These are phyloP conservation scores for Lagria hirta DNA, from an alignment of 2,888 invertebrate genomes.

Conservation along the genomic window DNA sequence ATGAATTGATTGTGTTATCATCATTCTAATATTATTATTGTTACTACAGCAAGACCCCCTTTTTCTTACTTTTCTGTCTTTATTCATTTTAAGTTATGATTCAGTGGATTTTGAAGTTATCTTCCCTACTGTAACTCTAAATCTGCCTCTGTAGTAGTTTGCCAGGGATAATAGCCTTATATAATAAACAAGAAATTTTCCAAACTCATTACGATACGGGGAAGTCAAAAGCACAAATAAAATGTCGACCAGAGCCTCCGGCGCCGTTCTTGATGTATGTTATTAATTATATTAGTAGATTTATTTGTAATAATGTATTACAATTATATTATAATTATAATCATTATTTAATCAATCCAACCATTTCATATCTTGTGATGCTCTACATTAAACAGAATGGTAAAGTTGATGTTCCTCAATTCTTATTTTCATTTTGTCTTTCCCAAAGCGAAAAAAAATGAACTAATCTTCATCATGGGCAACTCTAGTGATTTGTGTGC, in stretches of 20 bases:
- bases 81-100: too few species aligned
- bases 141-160: conserved; percentile 10
- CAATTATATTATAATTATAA: too few species aligned
- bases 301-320: conserved; percentile 23
- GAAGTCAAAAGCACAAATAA: conserved; percentile 20
- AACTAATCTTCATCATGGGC: conserved; percentile 31
- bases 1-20: background rate
- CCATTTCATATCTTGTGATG: conserved; percentile 13
- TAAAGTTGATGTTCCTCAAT: conserved; percentile 21
- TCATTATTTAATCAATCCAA: conserved; percentile 14
- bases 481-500: conserved; percentile 39
- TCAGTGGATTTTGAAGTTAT: conserved; percentile 13
- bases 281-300: conserved; percentile 19
- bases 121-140: conserved; percentile 7
- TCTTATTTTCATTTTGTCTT: conserved; percentile 13
- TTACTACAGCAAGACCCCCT: too few species aligned
- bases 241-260: conserved; percentile 21
- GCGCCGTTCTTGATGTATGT: conserved; percentile 12
- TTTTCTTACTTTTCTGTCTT: too few species aligned
- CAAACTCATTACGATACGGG: conserved; percentile 5
- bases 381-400: conserved; percentile 10
- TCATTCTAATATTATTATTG: too few species aligned
- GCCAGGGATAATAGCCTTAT: too few species aligned
- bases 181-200: too few species aligned
- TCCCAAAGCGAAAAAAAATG: conserved; percentile 14